phyloP scores from a whole-genome alignment of 2,113 vertebrate genomes.

The Bubo scandiacus region DNA sequence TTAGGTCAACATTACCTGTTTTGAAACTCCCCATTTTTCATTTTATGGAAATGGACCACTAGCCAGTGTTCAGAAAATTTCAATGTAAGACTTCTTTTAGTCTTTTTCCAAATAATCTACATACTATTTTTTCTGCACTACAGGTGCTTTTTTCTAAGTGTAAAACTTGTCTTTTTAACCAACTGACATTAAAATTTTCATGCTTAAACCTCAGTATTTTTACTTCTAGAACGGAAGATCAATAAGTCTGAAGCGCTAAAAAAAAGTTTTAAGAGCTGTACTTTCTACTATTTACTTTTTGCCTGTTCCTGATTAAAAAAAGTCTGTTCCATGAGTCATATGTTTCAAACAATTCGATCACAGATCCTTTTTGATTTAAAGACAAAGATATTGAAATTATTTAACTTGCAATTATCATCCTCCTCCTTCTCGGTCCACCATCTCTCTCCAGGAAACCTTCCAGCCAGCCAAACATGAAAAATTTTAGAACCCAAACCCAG shows the following conservation, averaged over 20 bases:
- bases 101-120: neutral
- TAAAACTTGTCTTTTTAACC: neutral
- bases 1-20: neutral
- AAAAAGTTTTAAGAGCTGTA: neutral
- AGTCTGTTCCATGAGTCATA: neutral
- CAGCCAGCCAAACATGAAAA: neutral
- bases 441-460: neutral
- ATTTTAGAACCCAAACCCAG: neutral
- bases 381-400: neutral
- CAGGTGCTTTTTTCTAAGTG: neutral
- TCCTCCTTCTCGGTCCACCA: neutral
- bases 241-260: neutral
- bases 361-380: neutral
- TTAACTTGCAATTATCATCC: neutral
- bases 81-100: neutral
- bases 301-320: neutral
- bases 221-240: neutral
- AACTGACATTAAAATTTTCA: neutral
- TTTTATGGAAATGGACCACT: neutral
- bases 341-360: neutral
- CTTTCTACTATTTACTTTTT: neutral
- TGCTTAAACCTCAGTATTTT: neutral
- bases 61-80: neutral
- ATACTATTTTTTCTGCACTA: neutral
- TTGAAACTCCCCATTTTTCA: neutral